Percentiles rank a stretch among this genome's conserved stretches.
Evolutionary conservation across 2,888 invertebrate genomes (phyloP).

Genomic region (Parnassius orleans): DNA sequence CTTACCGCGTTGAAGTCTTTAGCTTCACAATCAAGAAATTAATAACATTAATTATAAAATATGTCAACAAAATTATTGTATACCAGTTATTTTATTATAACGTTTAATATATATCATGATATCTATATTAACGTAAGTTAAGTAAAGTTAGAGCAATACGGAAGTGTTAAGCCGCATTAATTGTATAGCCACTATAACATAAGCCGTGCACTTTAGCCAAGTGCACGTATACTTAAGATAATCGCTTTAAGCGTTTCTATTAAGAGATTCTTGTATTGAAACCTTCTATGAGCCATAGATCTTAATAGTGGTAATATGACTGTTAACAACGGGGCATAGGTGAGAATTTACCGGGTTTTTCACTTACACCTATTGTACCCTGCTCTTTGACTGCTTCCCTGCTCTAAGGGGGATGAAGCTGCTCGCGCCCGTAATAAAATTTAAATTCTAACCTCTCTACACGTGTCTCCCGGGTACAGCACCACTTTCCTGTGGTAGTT

Average conservation of each 20-base stretch:
- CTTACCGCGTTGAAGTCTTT: too few relatives aligned
- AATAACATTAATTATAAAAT: too few relatives aligned
- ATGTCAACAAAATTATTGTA: too few relatives aligned
- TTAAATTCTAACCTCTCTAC: too few relatives aligned
- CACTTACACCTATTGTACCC: background rate
- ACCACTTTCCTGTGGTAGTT: too few relatives aligned
- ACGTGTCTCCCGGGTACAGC: too few relatives aligned
- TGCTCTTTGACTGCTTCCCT: too few relatives aligned
- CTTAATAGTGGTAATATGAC: background rate
- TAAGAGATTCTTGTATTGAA: slow-evolving; percentile 20
- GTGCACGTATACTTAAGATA: slow-evolving; percentile 26
- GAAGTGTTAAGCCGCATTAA: slow-evolving; percentile 19
- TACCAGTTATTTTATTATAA: too few relatives aligned
- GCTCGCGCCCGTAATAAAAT: too few relatives aligned
- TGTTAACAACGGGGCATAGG: background rate
- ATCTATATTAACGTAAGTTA: background rate
- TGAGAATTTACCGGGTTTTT: background rate
- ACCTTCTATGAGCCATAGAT: background rate
- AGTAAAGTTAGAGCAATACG: background rate
- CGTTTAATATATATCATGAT: too few relatives aligned
- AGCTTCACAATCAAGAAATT: too few relatives aligned
- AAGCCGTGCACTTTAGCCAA: slow-evolving; percentile 23
- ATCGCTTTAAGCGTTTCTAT: slow-evolving; percentile 22
- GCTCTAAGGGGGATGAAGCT: too few relatives aligned
- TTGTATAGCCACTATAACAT: slow-evolving; percentile 20